Conservation (phyloP, 2,113 vertebrate species). For the Oxyruncus cristatus region DNA sequence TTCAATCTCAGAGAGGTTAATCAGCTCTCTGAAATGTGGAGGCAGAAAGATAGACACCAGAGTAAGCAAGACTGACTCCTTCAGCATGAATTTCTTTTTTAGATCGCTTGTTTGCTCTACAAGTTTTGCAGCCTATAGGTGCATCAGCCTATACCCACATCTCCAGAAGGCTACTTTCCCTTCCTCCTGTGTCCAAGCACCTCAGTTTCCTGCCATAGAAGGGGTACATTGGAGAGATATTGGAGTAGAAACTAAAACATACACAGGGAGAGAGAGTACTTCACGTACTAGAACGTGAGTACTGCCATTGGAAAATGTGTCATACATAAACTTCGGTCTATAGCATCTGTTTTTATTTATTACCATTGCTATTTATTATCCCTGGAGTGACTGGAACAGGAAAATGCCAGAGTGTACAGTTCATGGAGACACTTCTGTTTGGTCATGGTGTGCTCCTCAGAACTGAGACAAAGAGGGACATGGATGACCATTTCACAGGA, state of each 20-base stretch:
- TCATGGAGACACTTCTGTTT: neutral
- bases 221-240: neutral
- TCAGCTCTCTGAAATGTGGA: neutral
- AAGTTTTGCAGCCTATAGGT: neutral
- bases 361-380: neutral
- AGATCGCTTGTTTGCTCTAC: neutral
- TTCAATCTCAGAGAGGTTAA: neutral
- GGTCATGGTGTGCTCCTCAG: neutral
- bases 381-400: neutral
- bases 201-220: neutral
- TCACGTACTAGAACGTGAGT: accelerated
- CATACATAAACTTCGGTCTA: neutral
- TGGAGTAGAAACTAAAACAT: neutral
- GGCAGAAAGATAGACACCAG: accelerated
- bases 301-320: neutral
- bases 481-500: neutral
- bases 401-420: neutral
- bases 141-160: neutral
- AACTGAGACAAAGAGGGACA: neutral
- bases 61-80: neutral
- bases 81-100: neutral
- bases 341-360: neutral
- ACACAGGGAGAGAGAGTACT: neutral
- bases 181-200: neutral
- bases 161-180: neutral